These are phyloP conservation scores for Hypsopygia costalis DNA, from an alignment of 2,888 invertebrate species.

Conservation along the genomic window DNA sequence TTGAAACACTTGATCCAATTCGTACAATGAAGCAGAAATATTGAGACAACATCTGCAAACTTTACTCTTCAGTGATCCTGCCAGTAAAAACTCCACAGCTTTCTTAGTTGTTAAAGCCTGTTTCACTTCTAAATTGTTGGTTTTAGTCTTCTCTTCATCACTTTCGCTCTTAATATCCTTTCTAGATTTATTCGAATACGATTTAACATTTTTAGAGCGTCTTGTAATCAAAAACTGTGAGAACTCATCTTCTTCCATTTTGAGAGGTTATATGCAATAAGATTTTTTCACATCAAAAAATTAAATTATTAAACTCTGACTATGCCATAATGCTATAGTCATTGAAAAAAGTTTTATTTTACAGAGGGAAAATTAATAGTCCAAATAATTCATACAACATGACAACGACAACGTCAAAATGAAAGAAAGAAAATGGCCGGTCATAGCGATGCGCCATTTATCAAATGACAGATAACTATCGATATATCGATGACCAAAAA, in stretches of 20 bases:
- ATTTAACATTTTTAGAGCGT: background rate
- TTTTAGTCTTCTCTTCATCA: constrained; percentile 1
- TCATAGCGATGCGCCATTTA: background rate
- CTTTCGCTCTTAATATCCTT: background rate
- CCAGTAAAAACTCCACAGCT: constrained; percentile 52
- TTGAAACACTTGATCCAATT: constrained; percentile 54
- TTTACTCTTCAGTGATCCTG: constrained; percentile 46
- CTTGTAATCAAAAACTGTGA: constrained; percentile 3
- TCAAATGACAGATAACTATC: no score
- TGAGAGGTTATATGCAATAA: constrained; percentile 3
- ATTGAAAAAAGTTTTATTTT: no score
- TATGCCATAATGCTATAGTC: no score
- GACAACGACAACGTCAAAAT: no score
- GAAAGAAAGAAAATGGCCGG: background rate
- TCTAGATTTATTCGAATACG: constrained; percentile 8
- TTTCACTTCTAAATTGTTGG: background rate
- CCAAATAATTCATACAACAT: no score
- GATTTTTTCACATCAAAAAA: background rate
- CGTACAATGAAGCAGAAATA: constrained; percentile 39
- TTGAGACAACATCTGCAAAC: constrained; percentile 64
- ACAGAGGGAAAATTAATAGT: no score
- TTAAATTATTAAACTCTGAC: no score
- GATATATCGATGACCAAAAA: no score
- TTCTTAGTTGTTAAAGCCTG: constrained; percentile 48
- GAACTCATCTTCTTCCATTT: constrained; percentile 14